Conservation (phyloP, 2,113 vertebrate genomes). For the Pangasianodon gigas region DNA sequence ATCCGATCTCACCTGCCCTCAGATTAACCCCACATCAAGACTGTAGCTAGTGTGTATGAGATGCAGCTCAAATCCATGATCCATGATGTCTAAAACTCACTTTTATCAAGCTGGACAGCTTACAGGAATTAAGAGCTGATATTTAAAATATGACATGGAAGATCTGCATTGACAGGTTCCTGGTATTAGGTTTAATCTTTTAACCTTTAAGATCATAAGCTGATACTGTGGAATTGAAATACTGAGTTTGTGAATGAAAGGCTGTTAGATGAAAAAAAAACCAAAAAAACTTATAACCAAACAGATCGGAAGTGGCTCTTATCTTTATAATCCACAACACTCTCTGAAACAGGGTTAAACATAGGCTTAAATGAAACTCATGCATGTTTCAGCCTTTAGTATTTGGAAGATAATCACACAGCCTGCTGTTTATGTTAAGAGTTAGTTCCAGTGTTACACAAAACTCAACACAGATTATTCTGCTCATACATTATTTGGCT, state of each 20-base stretch:
- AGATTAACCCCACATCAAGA: constrained; percentile 6
- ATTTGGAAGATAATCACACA: not conserved
- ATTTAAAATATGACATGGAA: not conserved
- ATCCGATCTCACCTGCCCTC: constrained; percentile 31
- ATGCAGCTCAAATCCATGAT: not conserved
- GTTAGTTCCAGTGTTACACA: not conserved
- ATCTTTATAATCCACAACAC: constrained; percentile 11
- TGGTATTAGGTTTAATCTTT: not conserved
- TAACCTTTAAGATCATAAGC: not conserved
- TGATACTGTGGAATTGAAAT: too few relatives aligned
- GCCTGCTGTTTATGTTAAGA: not conserved
- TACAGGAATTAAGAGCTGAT: constrained; percentile 1
- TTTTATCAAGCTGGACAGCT: not conserved
- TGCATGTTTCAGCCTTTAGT: not conserved
- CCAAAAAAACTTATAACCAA: not conserved
- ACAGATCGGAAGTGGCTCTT: not conserved
- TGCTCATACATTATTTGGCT: not conserved
- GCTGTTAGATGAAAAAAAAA: not conserved
- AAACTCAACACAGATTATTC: not conserved
- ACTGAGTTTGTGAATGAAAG: not conserved
- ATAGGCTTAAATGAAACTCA: constrained; percentile 4
- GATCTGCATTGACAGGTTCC: too few relatives aligned
- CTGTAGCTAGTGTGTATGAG: not conserved
- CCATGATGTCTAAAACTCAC: not conserved
- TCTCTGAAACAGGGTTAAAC: not conserved